Evolutionary conservation across 2,797 vertebrate genomes (phyloP), one percentile per base, ranked within the genome.

Genomic region (Phaenicophaeus curvirostris): DNA sequence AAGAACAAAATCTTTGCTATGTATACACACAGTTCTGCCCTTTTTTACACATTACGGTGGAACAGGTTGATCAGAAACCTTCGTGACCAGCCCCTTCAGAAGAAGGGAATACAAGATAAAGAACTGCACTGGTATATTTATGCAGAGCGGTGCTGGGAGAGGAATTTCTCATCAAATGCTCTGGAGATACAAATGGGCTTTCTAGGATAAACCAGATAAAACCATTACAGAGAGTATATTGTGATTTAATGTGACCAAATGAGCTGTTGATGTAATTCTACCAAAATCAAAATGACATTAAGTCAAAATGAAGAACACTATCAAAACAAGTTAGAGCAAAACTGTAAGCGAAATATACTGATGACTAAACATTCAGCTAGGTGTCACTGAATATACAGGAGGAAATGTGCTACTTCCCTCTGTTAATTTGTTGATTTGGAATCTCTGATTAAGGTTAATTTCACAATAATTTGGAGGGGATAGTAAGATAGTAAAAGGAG

Each of bases 221-320:
- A 76, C 7, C 0, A 1, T 68, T 88, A 50, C 1, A 73, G 82
- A 81, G 23, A 78, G 51, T 37, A 80, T 46, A 68, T 15, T 53
- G 27, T 90, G 74, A 57, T 67, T 86, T 82, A 85, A 82, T 67
- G 37, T 25, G 55, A 73, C 50, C 53, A 87, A 92, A 68, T 41
- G 27, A 78, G 46, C 37, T 65, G 61, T 6, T 87, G 90, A 87
- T 85, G 18, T 44, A 75, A 85, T 91, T 93, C 83, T 41, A 68
- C 28, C 51, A 61, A 87, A 89, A 87, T 13, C 7, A 14, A 31
- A 85, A 81, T 28, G 46, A 77, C 44, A 57, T 74, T 50, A 73
- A 87, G 44, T 87, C 42, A 95, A 85, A 87, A 75, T 44, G 44
- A 91, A 91, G 87, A 85, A 75, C 14, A 30, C 30, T 33, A 77